Evolutionary conservation across 2,113 vertebrate genomes (phyloP).

Genomic region (Ophthalmolycus amberensis): DNA sequence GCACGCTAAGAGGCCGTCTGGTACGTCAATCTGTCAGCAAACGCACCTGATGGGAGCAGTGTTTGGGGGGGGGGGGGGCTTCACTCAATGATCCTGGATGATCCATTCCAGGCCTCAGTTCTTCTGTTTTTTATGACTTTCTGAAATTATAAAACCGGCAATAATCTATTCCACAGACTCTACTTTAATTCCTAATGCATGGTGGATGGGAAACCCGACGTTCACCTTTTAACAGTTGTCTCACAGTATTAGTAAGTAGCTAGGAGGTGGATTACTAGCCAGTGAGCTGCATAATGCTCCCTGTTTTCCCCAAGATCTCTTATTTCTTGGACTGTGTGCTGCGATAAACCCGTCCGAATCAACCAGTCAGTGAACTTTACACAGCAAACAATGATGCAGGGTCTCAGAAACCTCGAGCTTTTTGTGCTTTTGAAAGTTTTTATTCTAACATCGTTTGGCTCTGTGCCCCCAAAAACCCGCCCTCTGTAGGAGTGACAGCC

Average conservation of each 20-base stretch:
- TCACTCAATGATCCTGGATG: conserved; percentile 36
- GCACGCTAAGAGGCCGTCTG: conserved; percentile 40
- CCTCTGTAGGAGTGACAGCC: background rate
- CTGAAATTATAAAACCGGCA: background rate
- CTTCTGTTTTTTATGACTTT: background rate
- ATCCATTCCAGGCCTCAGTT: conserved; percentile 9
- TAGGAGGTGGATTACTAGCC: background rate
- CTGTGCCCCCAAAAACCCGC: background rate
- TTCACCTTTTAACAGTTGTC: background rate
- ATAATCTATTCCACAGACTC: background rate
- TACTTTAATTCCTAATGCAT: background rate
- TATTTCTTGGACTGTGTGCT: no score
- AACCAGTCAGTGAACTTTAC: no score
- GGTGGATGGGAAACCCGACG: background rate
- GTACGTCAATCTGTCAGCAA: conserved; percentile 55
- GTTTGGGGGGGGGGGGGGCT: background rate
- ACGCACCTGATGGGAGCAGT: conserved; percentile 22
- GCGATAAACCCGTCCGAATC: no score
- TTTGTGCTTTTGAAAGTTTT: background rate
- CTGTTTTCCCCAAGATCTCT: background rate
- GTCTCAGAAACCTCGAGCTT: background rate
- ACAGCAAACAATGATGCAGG: no score
- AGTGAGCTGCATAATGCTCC: background rate
- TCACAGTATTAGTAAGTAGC: background rate
- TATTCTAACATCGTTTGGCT: background rate